Percentiles rank a stretch among this genome's conserved stretches.
These are phyloP conservation scores for Atractosteus spatula DNA, from an alignment of 2,113 vertebrate species.

Conservation along the genomic window DNA sequence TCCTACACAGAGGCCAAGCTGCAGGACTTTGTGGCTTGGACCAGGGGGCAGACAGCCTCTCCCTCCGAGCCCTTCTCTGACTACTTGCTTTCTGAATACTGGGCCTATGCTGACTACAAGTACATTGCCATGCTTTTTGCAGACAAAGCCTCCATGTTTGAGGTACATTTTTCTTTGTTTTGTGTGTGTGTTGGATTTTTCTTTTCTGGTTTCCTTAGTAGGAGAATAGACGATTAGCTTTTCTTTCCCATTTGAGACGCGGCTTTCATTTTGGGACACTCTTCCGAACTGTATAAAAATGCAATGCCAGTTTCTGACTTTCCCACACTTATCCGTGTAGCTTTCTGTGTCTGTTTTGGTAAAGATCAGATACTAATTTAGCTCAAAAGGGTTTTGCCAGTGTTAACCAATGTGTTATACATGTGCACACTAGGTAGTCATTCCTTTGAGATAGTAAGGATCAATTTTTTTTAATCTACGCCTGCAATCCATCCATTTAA, in stretches of 20 bases:
- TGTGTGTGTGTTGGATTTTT: background rate
- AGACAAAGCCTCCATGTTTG: constrained; percentile 76
- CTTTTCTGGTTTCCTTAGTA: background rate
- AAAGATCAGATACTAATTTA: too few relatives aligned
- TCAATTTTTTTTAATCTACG: too few relatives aligned
- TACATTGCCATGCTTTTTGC: constrained; percentile 82
- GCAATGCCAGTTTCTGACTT: too few relatives aligned
- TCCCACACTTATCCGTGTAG: too few relatives aligned
- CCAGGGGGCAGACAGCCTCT: constrained; percentile 37
- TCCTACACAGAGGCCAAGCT: constrained; percentile 76
- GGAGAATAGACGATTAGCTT: background rate
- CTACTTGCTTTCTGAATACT: constrained; percentile 72
- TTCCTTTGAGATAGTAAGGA: too few relatives aligned
- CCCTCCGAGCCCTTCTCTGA: constrained; percentile 68
- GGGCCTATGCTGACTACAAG: constrained; percentile 98
- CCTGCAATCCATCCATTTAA: background rate
- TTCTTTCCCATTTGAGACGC: background rate
- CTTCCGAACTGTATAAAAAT: too few relatives aligned
- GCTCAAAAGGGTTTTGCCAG: too few relatives aligned
- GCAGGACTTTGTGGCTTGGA: constrained; percentile 81
- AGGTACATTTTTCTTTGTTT: constrained; percentile 65
- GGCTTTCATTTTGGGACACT: too few relatives aligned
- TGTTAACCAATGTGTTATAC: too few relatives aligned
- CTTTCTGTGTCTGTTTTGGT: too few relatives aligned
- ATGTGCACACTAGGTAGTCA: too few relatives aligned